Evolutionary conservation across 2,113 vertebrate genomes (phyloP), one percentile per base, ranked within the genome.

Genomic region (Hemicordylus capensis): DNA sequence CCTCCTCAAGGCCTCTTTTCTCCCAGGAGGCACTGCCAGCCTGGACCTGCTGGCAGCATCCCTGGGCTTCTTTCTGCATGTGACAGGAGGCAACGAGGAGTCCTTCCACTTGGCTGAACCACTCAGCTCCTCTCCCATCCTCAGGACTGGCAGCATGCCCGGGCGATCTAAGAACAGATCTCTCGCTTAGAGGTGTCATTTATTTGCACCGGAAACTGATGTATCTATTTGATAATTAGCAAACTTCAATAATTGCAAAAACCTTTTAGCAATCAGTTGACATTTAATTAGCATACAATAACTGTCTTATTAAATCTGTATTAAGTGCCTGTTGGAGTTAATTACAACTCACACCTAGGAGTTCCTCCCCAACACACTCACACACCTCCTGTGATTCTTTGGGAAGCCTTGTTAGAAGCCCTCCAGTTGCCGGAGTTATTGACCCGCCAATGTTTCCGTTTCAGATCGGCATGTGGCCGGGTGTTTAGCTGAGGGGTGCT

Each of bases 211-310:
- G 90, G 93, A 95, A 96, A 96, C 95, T 96, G 96, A 96, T 97
- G 96, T 96, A 96, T 96, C 95, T 96, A 95, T 95, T 93, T 92
- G 95, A 94, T 96, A 97, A 97, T 97, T 96, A 97, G 96, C 91
- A 96, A 96, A 96, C 93, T 92, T 96, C 96, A 96, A 96, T 96
- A 97, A 96, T 82, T 96, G 91, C 91, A 92, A 94, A 95, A 97
- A 86, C 93, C 93, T 95, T 95, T 96, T 95, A 95, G 96, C 95
- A 96, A 96, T 96, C 94, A 95, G 95, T 95, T 96, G 95, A 95
- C 95, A 95, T 96, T 96, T 95, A 96, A 97, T 96, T 97, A 97
- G 95, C 94, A 96, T 95, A 96, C 95, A 96, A 95, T 96, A 97
- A 96, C 96, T 96, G 96, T 96, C 96, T 93, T 96, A 95, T 96